Conservation (phyloP, 1,140 invertebrate genomes). For the Pararge aegeria region DNA sequence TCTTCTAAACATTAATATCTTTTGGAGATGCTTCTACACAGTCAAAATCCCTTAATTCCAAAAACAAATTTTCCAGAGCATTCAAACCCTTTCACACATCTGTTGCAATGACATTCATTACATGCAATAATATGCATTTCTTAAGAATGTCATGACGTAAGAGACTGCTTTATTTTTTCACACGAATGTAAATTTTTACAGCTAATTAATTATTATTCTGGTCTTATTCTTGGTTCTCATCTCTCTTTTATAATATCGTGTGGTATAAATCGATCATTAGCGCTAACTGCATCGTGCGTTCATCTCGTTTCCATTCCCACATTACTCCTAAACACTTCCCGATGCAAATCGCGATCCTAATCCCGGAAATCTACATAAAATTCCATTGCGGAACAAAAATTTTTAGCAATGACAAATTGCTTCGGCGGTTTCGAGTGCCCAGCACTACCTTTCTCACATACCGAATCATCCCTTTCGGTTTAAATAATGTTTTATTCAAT, state of each 20-base stretch:
- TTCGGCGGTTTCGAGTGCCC: conserved; percentile 21
- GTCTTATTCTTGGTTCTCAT: not conserved
- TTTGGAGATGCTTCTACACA: too few relatives aligned
- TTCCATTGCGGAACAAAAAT: conserved; percentile 24
- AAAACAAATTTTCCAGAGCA: too few relatives aligned
- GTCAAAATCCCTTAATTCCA: too few relatives aligned
- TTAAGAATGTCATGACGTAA: too few relatives aligned
- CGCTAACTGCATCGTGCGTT: not conserved
- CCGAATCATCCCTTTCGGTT: conserved; percentile 45
- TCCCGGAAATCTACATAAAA: conserved; percentile 53
- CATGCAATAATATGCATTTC: too few relatives aligned
- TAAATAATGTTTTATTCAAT: conserved; percentile 65
- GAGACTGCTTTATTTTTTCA: not conserved
- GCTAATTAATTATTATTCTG: not conserved
- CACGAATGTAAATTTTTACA: not conserved
- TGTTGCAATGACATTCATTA: too few relatives aligned
- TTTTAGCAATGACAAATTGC: conserved; percentile 72
- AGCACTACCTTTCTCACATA: conserved; percentile 54
- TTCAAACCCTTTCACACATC: too few relatives aligned
- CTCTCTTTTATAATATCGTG: not conserved
- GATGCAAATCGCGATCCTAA: conserved; percentile 47
- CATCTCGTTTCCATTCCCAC: conserved; percentile 37
- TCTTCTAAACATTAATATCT: too few relatives aligned
- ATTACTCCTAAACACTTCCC: conserved; percentile 31
- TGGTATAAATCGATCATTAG: conserved; percentile 20